phyloP scores from a whole-genome alignment of 2,113 vertebrate species.

The Talpa occidentalis region DNA sequence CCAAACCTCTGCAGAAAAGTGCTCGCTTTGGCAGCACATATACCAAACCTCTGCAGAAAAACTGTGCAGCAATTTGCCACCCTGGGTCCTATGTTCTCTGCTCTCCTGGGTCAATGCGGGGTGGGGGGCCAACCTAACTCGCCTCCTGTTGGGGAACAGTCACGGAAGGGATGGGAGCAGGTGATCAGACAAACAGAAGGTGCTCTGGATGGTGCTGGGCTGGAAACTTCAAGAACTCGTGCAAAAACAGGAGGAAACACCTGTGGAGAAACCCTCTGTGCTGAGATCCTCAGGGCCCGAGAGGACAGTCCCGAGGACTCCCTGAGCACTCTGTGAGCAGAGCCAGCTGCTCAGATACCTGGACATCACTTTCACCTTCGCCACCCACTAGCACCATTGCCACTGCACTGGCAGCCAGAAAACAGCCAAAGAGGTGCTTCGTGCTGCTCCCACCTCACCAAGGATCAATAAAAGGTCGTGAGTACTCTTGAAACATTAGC shows the following conservation, averaged over 20 bases:
- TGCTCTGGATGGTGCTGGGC: too few species aligned
- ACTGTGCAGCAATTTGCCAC: neutral
- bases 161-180: neutral
- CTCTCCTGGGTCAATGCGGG: neutral
- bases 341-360: neutral
- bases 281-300: neutral
- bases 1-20: slow-evolving; percentile 17
- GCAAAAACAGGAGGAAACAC: neutral
- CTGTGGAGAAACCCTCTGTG: neutral
- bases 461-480: neutral
- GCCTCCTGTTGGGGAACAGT: neutral
- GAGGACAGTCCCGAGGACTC: neutral
- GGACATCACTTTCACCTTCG: neutral
- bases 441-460: neutral
- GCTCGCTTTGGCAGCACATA: too few species aligned
- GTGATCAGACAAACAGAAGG: neutral
- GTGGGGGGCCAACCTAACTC: neutral
- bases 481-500: neutral
- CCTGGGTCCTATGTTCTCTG: neutral
- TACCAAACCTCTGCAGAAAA: slow-evolving; percentile 4
- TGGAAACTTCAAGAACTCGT: neutral
- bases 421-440: neutral
- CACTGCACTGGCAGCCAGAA: neutral
- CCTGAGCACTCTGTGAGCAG: neutral
- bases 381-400: neutral